Evolutionary conservation across 2,888 invertebrate genomes (phyloP).

Genomic region (Antheraea assamensis): DNA sequence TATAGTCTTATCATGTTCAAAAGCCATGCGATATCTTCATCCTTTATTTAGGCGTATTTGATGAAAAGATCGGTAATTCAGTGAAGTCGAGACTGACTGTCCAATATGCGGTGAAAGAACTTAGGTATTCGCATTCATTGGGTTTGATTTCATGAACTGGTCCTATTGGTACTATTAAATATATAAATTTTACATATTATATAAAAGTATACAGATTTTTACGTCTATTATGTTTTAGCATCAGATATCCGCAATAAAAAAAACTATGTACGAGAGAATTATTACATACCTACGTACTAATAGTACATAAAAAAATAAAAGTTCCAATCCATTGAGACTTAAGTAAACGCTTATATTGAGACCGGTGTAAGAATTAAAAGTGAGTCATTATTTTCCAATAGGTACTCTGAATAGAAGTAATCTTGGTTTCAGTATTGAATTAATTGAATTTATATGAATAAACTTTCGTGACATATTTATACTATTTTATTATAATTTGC

Average conservation of each 20-base stretch:
- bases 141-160: background rate
- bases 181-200: background rate
- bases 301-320: background rate
- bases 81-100: too few relatives aligned
- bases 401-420: background rate
- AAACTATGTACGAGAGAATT: background rate
- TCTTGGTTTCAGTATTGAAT: background rate
- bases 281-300: background rate
- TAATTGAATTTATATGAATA: background rate
- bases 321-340: background rate
- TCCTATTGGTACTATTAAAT: background rate
- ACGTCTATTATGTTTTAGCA: background rate
- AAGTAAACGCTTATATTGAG: background rate
- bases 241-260: background rate
- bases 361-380: background rate
- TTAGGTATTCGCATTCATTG: too few relatives aligned
- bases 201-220: background rate
- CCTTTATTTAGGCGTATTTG: too few relatives aligned
- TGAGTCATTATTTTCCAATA: background rate
- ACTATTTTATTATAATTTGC: background rate
- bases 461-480: background rate
- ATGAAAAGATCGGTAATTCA: too few relatives aligned
- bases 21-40: too few relatives aligned
- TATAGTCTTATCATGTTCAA: too few relatives aligned
- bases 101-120: too few relatives aligned